These are phyloP conservation scores for Pseudomugil gertrudae DNA, from an alignment of 2,797 vertebrate species.

Conservation along the genomic window DNA sequence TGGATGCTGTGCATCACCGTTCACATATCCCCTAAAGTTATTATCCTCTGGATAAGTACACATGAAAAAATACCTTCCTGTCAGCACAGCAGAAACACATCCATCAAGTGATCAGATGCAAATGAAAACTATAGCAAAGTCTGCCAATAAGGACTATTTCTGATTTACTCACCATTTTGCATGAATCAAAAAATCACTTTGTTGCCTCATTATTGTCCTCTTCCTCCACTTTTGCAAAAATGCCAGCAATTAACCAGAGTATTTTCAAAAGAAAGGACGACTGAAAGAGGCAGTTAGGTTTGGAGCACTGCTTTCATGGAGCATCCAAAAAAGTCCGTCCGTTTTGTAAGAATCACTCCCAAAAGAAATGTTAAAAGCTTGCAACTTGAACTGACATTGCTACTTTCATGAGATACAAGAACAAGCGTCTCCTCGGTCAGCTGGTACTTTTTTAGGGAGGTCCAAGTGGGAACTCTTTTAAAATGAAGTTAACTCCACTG, in stretches of 20 bases:
- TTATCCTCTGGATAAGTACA: background rate
- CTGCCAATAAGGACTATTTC: constrained; percentile 17
- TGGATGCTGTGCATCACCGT: background rate
- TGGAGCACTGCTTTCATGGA: constrained; percentile 10
- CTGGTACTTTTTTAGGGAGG: constrained; percentile 22
- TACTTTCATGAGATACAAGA: constrained; percentile 39
- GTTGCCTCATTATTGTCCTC: constrained; percentile 29
- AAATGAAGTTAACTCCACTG: constrained; percentile 33
- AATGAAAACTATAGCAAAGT: constrained; percentile 19
- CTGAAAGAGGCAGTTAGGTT: background rate
- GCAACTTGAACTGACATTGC: constrained; percentile 13
- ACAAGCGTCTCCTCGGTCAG: constrained; percentile 37
- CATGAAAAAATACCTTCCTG: background rate
- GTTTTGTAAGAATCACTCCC: constrained; percentile 29
- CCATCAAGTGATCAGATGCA: background rate
- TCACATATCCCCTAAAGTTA: background rate
- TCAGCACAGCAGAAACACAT: constrained; percentile 13
- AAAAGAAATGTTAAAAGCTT: constrained; percentile 19
- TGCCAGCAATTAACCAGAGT: constrained; percentile 18
- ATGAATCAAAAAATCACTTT: constrained; percentile 28
- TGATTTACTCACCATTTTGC: constrained; percentile 68
- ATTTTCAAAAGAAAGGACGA: background rate
- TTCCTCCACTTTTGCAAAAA: constrained; percentile 28
- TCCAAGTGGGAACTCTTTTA: constrained; percentile 21
- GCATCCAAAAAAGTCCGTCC: constrained; percentile 40